These are phyloP conservation scores for Melanerpes formicivorus DNA, from an alignment of 2,113 vertebrate genomes.

Conservation along the genomic window DNA sequence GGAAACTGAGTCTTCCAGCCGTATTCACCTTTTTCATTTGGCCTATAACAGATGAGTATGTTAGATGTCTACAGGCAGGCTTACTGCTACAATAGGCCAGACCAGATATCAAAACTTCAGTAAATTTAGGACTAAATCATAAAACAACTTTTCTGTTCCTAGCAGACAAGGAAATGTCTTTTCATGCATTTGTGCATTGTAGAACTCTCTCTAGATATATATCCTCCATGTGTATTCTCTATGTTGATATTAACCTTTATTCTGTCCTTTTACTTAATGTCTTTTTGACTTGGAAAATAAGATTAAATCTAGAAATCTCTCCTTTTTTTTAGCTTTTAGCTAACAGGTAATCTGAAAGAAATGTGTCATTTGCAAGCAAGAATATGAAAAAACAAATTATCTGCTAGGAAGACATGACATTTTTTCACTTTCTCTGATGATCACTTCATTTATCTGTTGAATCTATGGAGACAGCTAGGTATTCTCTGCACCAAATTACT, in stretches of 20 bases:
- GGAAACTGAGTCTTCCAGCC: not conserved
- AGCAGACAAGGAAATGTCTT: not conserved
- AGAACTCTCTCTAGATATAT: not conserved
- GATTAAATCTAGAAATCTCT: not conserved
- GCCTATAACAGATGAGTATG: not conserved
- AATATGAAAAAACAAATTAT: not conserved
- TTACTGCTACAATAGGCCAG: not conserved
- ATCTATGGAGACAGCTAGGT: not conserved
- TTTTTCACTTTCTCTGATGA: not conserved
- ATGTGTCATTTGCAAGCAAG: not conserved
- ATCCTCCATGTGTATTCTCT: not conserved
- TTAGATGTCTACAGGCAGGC: not conserved
- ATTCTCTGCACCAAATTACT: not conserved
- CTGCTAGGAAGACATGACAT: not conserved
- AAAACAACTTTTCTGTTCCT: not conserved
- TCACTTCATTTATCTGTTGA: not conserved
- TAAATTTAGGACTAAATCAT: not conserved
- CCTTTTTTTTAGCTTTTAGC: not conserved
- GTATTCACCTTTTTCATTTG: not conserved
- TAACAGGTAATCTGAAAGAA: not conserved
- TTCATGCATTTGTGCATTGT: not conserved
- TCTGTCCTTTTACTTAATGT: not conserved
- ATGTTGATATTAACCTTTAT: not conserved
- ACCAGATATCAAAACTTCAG: not conserved
- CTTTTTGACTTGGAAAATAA: not conserved